These are phyloP conservation scores for Tapera naevia DNA, from an alignment of 2,797 vertebrate genomes.

Conservation along the genomic window DNA sequence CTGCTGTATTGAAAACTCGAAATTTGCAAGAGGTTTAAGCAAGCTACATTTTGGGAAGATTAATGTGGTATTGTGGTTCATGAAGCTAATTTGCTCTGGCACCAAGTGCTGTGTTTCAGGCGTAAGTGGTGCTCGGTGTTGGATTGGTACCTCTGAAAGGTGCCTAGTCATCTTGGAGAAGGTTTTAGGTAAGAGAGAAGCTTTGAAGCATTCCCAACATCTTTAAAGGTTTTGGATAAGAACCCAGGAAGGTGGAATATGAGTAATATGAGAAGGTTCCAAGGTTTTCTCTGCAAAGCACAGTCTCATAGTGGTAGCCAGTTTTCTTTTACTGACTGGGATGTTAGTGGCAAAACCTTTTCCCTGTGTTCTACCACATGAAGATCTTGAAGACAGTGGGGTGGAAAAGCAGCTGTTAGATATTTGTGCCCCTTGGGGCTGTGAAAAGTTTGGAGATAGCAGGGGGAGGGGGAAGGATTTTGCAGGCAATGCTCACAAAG, in stretches of 20 bases:
- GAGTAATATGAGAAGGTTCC: neutral
- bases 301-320: rapidly evolving
- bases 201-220: neutral
- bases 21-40: neutral
- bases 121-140: neutral
- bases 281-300: neutral
- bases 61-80: neutral
- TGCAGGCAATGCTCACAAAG: neutral
- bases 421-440: neutral
- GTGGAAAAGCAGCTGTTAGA: neutral
- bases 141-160: neutral
- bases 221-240: neutral
- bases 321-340: neutral
- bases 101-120: neutral
- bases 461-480: neutral
- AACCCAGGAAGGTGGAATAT: neutral
- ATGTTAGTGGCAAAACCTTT: neutral
- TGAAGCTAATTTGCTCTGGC: neutral
- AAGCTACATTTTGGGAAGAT: neutral
- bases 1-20: neutral
- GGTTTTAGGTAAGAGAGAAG: neutral
- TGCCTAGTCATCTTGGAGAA: neutral
- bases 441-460: neutral
- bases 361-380: neutral
- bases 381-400: neutral